These are phyloP conservation scores for Nannobrachium achirus DNA, from an alignment of 2,113 vertebrate species.

Conservation along the genomic window DNA sequence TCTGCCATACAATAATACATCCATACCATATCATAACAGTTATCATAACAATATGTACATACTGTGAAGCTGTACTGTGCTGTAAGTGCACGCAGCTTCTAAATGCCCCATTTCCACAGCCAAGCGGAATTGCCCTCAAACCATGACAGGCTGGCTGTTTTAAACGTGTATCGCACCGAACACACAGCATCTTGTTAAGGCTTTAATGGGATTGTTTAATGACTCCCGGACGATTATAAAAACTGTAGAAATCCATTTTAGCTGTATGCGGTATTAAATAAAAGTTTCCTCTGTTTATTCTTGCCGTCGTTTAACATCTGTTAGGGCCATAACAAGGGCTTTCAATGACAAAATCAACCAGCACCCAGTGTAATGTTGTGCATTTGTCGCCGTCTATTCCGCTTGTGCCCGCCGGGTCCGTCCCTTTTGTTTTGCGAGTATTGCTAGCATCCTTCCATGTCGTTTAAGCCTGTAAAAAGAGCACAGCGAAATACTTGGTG, in stretches of 20 bases:
- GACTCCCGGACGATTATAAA: too few relatives aligned
- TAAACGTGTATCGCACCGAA: constrained; percentile 35
- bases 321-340: too few relatives aligned
- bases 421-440: too few relatives aligned
- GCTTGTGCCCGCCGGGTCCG: constrained; percentile 22
- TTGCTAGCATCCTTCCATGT: too few relatives aligned
- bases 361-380: constrained; percentile 28
- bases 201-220: too few relatives aligned
- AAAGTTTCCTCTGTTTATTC: too few relatives aligned
- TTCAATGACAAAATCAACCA: too few relatives aligned
- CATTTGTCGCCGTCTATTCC: constrained; percentile 27
- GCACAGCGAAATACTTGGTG: too few relatives aligned
- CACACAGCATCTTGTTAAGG: neutral
- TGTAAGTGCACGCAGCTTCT: constrained; percentile 41
- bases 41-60: constrained; percentile 28
- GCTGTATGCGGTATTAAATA: too few relatives aligned
- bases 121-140: constrained; percentile 26
- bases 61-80: constrained; percentile 55
- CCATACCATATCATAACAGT: constrained; percentile 47
- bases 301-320: too few relatives aligned
- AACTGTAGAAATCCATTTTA: too few relatives aligned
- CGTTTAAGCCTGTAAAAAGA: too few relatives aligned
- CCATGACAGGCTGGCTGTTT: constrained; percentile 3
- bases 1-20: constrained; percentile 42
- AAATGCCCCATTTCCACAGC: constrained; percentile 58